Evolutionary conservation across 2,888 invertebrate genomes (phyloP), one percentile per base, ranked within the genome.

Genomic region (Melanostoma scalare): DNA sequence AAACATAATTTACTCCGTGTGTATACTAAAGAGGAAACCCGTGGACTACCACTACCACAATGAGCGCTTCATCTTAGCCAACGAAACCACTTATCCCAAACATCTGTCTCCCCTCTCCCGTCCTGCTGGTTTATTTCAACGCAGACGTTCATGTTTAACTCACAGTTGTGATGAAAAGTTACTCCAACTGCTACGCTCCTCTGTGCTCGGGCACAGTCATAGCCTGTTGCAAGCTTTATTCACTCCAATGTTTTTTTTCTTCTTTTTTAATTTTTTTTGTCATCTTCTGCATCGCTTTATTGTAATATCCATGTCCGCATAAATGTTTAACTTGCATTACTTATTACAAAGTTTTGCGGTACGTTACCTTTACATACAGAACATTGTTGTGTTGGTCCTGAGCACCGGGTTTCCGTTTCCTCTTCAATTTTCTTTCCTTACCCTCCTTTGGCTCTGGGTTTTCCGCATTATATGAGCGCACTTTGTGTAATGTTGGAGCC

Each of bases 301-400:
- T 72, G 53, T 46, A 71, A 67, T 67, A 72, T 56, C 72, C 65
- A 9, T 52, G 60, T 56, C 67, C 53, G 67, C 67, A 67, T 78
- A 38, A 78, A 72, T 78, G 72, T 67, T 72, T 78, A 67, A 78
- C 61, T 56, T 69, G 61, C 75, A 76, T 69, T 71, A 65, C 58
- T 77, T 50, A 63, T 58, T 77, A 58, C 56, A 71, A 50, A 56
- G 48, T 63, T 77, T 38, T 71, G 61, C 56, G 63, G 55, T 58
- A 50, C 52, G 46, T 48, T 60, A 55, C 48, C 44, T 63, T 61
- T 56, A 9, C 52, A 67, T 35, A 42, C 20, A 20, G 20, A 65
- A 58, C 58, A 50, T 33, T 63, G 38, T 65, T 65, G 50, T 46
- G 60, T 31, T 58, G 42, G 67, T 31, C 6, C 9, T 36, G 52